Evolutionary conservation across 1,140 invertebrate genomes (phyloP).

Genomic region (Manduca sexta): DNA sequence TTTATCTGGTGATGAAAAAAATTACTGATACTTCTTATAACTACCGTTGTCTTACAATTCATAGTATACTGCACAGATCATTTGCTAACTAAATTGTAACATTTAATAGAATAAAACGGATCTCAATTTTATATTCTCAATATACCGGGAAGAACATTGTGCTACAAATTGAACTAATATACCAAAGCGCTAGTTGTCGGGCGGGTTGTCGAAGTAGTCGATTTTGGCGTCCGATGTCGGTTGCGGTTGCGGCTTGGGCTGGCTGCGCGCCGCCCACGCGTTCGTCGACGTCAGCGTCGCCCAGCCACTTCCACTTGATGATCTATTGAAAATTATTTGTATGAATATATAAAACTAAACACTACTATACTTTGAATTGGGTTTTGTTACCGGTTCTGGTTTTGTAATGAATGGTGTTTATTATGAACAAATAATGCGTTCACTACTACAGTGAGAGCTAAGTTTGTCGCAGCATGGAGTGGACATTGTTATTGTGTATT

Average conservation of each 20-base stretch:
- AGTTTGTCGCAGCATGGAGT: too few species aligned
- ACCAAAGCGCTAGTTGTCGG: constrained; percentile 40
- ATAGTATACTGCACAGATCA: too few species aligned
- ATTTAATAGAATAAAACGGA: too few species aligned
- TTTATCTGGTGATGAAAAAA: too few species aligned
- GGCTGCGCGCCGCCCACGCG: constrained; percentile 59
- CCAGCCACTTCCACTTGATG: constrained; percentile 44
- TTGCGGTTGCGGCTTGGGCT: constrained; percentile 20
- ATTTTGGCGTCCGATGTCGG: constrained; percentile 30
- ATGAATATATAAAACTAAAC: not conserved
- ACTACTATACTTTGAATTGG: not conserved
- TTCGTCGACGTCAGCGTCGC: constrained; percentile 57
- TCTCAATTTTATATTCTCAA: not conserved
- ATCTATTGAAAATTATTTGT: constrained; percentile 16
- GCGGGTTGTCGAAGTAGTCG: constrained; percentile 65
- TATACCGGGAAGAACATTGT: not conserved
- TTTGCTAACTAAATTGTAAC: too few species aligned
- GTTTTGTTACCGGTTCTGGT: too few species aligned
- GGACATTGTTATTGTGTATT: too few species aligned
- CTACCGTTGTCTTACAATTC: too few species aligned
- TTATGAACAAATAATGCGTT: too few species aligned
- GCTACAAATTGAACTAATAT: not conserved
- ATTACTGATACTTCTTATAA: too few species aligned
- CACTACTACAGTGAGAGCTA: too few species aligned
- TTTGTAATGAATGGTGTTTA: too few species aligned